A percentile compares a stretch with the other conserved stretches of the same genome.
Conservation (phyloP, 2,797 vertebrate genomes). For the Squalus acanthias region DNA sequence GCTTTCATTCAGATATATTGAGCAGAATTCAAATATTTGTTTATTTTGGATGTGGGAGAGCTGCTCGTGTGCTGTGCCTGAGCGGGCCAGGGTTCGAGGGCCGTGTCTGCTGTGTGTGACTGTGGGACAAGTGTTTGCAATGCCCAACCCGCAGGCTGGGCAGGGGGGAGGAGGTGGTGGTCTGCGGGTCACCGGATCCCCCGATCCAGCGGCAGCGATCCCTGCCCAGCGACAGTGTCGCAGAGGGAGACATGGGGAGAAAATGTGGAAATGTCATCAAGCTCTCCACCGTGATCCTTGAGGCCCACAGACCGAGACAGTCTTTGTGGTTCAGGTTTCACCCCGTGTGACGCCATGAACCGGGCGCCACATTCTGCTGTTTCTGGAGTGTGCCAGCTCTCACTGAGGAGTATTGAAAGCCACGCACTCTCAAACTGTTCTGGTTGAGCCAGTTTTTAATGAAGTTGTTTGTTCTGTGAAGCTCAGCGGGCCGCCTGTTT, state of each 20-base stretch:
- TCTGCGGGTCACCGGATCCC: neutral
- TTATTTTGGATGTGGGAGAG: neutral
- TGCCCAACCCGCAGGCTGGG: neutral
- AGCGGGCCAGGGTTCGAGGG: neutral
- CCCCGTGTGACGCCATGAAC: neutral
- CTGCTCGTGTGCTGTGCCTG: neutral
- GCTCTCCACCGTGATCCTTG: neutral
- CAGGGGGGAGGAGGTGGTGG: neutral
- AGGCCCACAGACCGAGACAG: neutral
- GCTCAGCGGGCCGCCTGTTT: neutral
- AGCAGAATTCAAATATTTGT: neutral
- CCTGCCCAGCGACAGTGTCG: no score
- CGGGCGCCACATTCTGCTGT: neutral
- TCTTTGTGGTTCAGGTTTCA: neutral
- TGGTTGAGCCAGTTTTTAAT: slow-evolving; percentile 22
- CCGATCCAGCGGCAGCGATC: no score
- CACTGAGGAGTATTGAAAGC: neutral
- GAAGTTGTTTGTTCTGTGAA: slow-evolving; percentile 10
- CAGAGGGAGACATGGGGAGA: neutral
- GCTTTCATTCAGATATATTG: neutral
- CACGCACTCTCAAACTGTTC: neutral
- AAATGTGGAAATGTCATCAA: neutral
- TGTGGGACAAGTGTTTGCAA: neutral
- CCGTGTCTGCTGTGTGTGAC: neutral
- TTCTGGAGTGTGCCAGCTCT: neutral